Percentiles rank a stretch among this genome's conserved stretches.
These are phyloP conservation scores for Amphiduros pacificus DNA, from an alignment of 2,888 invertebrate genomes.

Conservation along the genomic window DNA sequence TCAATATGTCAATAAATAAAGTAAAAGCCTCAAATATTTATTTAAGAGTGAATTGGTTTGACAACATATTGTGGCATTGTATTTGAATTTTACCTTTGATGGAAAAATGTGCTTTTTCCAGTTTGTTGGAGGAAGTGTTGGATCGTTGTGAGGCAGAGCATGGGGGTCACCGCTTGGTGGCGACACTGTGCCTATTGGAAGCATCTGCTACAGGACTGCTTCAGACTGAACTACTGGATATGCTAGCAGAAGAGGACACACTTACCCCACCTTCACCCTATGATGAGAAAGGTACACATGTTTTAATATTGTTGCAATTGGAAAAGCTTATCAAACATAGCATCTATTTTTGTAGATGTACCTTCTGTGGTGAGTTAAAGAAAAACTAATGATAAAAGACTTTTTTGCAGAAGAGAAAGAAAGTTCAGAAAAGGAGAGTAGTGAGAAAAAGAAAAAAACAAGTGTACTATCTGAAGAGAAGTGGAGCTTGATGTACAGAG, in stretches of 20 bases:
- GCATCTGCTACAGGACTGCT: conserved; percentile 51
- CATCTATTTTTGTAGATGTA: no score
- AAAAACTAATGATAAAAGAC: no score
- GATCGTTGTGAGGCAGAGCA: conserved; percentile 42
- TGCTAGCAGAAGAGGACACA: conserved; percentile 43
- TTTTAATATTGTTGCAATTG: no score
- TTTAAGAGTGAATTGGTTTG: no score
- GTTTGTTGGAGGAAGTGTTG: conserved; percentile 49
- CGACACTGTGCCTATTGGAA: conserved; percentile 53
- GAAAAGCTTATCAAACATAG: no score
- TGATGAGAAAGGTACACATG: conserved; percentile 56
- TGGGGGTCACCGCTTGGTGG: conserved; percentile 46
- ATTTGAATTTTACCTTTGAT: no score
- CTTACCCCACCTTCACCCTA: conserved; percentile 53
- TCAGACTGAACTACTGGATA: conserved; percentile 45
- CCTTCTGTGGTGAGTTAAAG: no score
- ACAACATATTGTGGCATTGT: no score
- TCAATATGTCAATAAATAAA: no score
- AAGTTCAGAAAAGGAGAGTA: conserved; percentile 23
- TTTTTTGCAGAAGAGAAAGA: conserved; percentile 23
- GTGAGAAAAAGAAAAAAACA: background rate
- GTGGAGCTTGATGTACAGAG: conserved; percentile 21
- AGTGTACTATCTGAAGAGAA: conserved; percentile 7
- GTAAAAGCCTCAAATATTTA: background rate
- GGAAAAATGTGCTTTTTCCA: conserved; percentile 31